These are phyloP conservation scores for Temnothorax curvispinosus DNA, from an alignment of 1,140 invertebrate genomes.

Conservation along the genomic window DNA sequence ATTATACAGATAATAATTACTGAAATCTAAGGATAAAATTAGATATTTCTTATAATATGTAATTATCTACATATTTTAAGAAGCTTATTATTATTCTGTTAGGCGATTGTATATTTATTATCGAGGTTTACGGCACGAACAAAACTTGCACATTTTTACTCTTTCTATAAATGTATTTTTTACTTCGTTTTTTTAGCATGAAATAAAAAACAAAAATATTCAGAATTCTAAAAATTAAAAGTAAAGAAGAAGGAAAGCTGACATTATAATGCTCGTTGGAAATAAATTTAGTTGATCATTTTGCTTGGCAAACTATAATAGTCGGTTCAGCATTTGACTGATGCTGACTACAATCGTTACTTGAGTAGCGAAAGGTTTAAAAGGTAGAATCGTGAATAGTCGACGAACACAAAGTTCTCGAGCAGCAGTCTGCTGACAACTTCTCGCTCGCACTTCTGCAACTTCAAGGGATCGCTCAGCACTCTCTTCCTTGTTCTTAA, in stretches of 20 bases:
- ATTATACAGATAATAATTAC: background rate
- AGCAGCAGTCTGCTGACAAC: slow-evolving; percentile 24
- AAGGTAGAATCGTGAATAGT: slow-evolving; percentile 35
- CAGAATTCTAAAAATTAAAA: background rate
- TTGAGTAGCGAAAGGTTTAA: slow-evolving; percentile 27
- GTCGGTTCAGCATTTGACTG: background rate
- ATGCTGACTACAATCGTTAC: slow-evolving; percentile 24
- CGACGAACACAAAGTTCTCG: slow-evolving; percentile 33
- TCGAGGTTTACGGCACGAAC: background rate
- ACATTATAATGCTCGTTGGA: background rate
- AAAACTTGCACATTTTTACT: background rate
- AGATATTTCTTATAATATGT: background rate
- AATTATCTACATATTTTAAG: background rate
- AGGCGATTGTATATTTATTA: background rate
- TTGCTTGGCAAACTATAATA: background rate
- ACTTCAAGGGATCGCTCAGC: slow-evolving; percentile 44
- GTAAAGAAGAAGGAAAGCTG: background rate
- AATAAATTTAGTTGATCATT: background rate
- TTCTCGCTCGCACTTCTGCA: slow-evolving; percentile 29
- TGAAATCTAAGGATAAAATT: background rate
- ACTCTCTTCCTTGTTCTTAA: slow-evolving; percentile 54
- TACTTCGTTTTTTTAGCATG: background rate
- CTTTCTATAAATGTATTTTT: background rate
- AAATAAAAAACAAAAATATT: background rate
- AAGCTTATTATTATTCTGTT: background rate